Evolutionary conservation across 2,888 invertebrate genomes (phyloP), one percentile per base, ranked within the genome.

Genomic region (Nephrotoma guestfalica): DNA sequence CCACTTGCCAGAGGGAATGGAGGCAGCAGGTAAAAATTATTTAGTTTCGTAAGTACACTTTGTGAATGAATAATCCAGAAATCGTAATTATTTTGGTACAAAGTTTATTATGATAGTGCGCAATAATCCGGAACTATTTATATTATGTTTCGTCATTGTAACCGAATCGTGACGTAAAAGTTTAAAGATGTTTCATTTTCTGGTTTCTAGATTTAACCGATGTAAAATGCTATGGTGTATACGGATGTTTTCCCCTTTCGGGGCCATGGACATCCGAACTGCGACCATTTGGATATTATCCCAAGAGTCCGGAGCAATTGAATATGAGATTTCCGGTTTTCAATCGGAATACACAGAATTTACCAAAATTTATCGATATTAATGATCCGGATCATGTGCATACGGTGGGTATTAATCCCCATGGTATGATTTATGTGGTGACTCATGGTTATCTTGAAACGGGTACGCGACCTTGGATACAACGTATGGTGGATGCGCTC

Each of bases 381-480:
- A 94, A 95, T 88, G 93, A 95, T 89, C 93, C 93, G 1, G 93
- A 94, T 13, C 93, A 94, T 87, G 94, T 96, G 85, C 91, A 90
- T 84, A 91, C 92, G 43, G 93, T 95, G 6, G 94, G 94, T 87
- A 93, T 97, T 3, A 93, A 94, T 89, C 92, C 94, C 0, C 90
- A 91, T 40, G 94, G 94, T 9, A 95, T 94, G 4, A 93, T 96
- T 88, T 96, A 95, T 89, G 92, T 97, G 87, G 93, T 98, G 87
- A 93, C 96, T 0, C 98, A 98, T 89, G 98, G 98, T 0, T 98
- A 97, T 90, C 92, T 97, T 88, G 97, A 98, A 90, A 94, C 95
- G 83, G 97, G 97, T 0, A 94, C 95, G 88, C 95, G 96, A 89
- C 91, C 93, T 86, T 97, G 97, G 98, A 94, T 95, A 87, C 92